Percentiles rank a stretch among this genome's conserved stretches.
Conservation (phyloP, 2,888 invertebrate genomes). For the Lymantria monacha region DNA sequence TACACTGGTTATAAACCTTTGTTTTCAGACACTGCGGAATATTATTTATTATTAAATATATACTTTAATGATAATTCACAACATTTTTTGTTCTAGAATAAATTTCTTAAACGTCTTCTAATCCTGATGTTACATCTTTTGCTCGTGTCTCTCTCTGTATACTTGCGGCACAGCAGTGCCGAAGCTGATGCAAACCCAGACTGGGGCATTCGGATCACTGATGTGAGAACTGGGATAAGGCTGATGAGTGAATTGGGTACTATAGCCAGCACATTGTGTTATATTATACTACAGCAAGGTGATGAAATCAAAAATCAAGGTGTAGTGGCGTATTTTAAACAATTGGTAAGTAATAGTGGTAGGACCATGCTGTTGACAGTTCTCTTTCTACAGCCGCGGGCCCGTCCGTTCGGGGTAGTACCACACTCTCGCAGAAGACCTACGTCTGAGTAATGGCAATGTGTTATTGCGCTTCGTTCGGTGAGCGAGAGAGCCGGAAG, state of each 20-base stretch:
- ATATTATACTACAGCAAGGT: conserved; percentile 95
- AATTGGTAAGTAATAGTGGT: conserved; percentile 90
- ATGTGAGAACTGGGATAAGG: conserved; percentile 77
- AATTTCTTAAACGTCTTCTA: conserved; percentile 94
- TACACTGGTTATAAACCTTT: too few species aligned
- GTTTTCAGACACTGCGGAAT: too few species aligned
- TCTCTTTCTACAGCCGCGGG: too few species aligned
- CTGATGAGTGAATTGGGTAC: conserved; percentile 93
- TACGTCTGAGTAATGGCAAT: too few species aligned
- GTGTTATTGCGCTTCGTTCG: too few species aligned
- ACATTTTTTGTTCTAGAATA: conserved; percentile 83
- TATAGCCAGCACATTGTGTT: conserved; percentile 92
- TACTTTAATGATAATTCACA: too few species aligned
- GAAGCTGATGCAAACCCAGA: conserved; percentile 63
- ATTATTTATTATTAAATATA: too few species aligned
- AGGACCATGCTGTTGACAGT: too few species aligned
- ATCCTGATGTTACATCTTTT: conserved; percentile 94
- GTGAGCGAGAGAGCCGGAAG: too few species aligned
- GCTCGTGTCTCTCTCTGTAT: conserved; percentile 94
- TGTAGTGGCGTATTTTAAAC: conserved; percentile 92
- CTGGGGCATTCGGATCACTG: conserved; percentile 64
- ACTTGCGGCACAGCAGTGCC: conserved; percentile 86
- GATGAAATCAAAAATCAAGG: conserved; percentile 98
- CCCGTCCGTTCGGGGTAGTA: too few species aligned
- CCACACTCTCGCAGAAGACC: too few species aligned